A percentile compares a stretch with the other conserved stretches of the same genome.
Evolutionary conservation across 2,888 invertebrate genomes (phyloP).

Genomic region (Drosophila greeni): DNA sequence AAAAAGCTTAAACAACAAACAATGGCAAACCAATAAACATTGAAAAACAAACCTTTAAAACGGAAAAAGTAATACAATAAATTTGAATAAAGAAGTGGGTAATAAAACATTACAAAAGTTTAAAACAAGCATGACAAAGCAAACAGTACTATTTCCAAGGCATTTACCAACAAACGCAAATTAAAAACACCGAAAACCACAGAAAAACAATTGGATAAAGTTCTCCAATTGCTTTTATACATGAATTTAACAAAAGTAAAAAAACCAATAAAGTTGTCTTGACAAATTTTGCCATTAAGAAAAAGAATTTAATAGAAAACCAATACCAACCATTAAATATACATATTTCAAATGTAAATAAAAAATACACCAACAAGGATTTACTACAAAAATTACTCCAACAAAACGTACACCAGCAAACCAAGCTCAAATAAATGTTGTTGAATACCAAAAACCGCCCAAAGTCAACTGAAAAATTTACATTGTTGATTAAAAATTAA

Average conservation of each 20-base stretch:
- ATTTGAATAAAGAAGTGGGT: background rate
- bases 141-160: constrained; percentile 1
- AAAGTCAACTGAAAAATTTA: background rate
- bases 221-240: background rate
- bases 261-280: background rate
- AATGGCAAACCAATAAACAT: background rate
- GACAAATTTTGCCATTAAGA: constrained; percentile 1
- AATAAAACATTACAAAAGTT: background rate
- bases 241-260: background rate
- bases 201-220: background rate
- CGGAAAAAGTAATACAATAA: background rate
- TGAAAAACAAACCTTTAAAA: background rate
- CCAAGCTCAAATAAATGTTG: constrained; percentile 1
- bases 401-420: constrained; percentile 7
- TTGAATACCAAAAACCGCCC: background rate
- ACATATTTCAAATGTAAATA: constrained; percentile 2
- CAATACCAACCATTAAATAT: background rate
- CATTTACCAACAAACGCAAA: constrained; percentile 1
- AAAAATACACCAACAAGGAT: background rate
- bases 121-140: background rate
- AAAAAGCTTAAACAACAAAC: background rate
- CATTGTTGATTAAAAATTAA: background rate
- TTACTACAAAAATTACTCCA: background rate
- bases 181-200: background rate
- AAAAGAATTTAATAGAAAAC: constrained; percentile 1